These are phyloP conservation scores for Halcyon malimbica DNA, from an alignment of 2,113 vertebrate genomes.

Conservation along the genomic window DNA sequence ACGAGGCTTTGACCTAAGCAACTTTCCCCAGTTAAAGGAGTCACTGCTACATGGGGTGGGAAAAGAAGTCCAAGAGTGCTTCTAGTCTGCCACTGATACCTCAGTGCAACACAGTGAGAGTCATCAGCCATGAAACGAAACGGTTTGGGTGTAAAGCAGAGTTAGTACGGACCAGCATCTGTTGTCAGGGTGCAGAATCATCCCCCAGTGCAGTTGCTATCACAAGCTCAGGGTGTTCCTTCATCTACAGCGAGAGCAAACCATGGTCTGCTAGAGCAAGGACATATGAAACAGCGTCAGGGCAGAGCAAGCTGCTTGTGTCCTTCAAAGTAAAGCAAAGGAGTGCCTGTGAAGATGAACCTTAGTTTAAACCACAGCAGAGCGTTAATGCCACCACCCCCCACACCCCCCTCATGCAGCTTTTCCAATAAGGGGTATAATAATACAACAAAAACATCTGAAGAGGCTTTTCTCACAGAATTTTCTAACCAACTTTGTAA, in stretches of 20 bases:
- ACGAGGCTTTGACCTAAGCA: not conserved
- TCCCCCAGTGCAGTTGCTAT: not conserved
- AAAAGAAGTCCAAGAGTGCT: not conserved
- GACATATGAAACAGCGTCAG: not conserved
- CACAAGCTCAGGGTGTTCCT: not conserved
- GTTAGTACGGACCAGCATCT: not conserved
- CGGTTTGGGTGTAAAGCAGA: not conserved
- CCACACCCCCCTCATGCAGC: not conserved
- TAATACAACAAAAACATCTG: not conserved
- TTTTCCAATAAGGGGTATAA: not conserved
- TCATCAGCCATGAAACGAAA: not conserved
- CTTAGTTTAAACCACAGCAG: not conserved
- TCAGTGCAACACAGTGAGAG: not conserved
- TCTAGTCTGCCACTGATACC: not conserved
- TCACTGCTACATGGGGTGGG: rapidly evolving
- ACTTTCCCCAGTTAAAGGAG: not conserved
- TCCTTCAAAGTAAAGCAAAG: not conserved
- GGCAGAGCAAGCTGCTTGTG: not conserved
- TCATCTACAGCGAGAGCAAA: not conserved
- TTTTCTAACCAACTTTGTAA: not conserved
- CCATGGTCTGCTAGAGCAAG: not conserved
- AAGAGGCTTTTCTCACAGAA: not conserved
- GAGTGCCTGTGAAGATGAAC: not conserved
- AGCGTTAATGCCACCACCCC: not conserved
- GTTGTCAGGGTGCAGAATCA: not conserved